These are phyloP conservation scores for Hirundo rustica DNA, from an alignment of 2,797 vertebrate genomes.

Conservation along the genomic window DNA sequence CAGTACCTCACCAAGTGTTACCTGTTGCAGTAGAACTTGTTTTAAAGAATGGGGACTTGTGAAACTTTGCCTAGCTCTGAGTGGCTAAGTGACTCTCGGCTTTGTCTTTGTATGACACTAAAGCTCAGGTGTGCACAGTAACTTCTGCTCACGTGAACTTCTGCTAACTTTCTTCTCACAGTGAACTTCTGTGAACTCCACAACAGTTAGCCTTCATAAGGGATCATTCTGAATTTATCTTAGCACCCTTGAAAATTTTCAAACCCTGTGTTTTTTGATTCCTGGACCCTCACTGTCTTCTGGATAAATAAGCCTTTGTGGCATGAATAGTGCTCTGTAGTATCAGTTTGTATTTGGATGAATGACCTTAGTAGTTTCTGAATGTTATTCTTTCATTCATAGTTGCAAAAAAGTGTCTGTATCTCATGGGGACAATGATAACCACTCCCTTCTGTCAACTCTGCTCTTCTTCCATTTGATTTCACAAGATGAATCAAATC, in stretches of 20 bases:
- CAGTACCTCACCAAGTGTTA: not conserved
- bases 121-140: not conserved
- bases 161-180: not conserved
- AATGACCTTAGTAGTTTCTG: not conserved
- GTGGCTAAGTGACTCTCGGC: not conserved
- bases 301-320: not conserved
- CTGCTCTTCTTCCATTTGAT: not conserved
- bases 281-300: not conserved
- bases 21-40: not conserved
- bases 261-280: not conserved
- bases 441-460: not conserved
- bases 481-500: not conserved
- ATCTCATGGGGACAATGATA: not conserved
- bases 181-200: not conserved
- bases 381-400: conserved; percentile 16
- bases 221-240: not conserved
- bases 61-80: not conserved
- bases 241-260: not conserved
- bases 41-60: not conserved
- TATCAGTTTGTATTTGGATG: not conserved
- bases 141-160: not conserved
- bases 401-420: not conserved
- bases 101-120: not conserved
- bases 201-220: not conserved
- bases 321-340: not conserved